Conservation (phyloP, 2,888 invertebrate species). For the Blastobasis adustella region DNA sequence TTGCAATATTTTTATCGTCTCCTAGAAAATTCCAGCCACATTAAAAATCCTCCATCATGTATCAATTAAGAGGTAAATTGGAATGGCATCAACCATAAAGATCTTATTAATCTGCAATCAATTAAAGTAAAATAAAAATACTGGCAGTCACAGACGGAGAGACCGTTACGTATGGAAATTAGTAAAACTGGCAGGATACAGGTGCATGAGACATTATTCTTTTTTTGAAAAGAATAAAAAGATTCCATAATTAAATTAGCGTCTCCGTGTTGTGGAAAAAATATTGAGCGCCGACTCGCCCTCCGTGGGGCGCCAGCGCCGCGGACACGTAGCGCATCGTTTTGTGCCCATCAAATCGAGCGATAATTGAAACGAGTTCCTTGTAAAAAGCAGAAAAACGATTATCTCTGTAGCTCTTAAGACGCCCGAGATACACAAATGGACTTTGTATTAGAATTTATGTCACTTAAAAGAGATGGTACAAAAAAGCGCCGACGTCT, state of each 20-base stretch:
- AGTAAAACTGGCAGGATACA: slow-evolving; percentile 57
- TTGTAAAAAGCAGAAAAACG: slow-evolving; percentile 74
- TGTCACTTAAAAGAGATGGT: slow-evolving; percentile 72
- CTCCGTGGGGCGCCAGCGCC: slow-evolving; percentile 62
- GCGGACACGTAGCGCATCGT: slow-evolving; percentile 62
- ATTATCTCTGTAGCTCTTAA: slow-evolving; percentile 73
- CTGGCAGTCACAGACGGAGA: slow-evolving; percentile 18
- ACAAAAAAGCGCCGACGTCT: slow-evolving; percentile 71
- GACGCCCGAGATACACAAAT: slow-evolving; percentile 74
- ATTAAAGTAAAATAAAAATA: not conserved
- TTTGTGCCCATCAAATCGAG: slow-evolving; percentile 69
- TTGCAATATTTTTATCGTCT: slow-evolving; percentile 1
- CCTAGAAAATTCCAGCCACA: not conserved
- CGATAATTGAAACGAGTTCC: slow-evolving; percentile 75
- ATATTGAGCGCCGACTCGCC: slow-evolving; percentile 43
- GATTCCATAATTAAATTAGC: slow-evolving; percentile 71
- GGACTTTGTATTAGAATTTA: slow-evolving; percentile 75
- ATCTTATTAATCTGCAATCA: not conserved
- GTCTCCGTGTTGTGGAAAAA: slow-evolving; percentile 56
- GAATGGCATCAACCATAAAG: not conserved
- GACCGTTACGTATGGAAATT: slow-evolving; percentile 52
- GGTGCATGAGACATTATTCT: slow-evolving; percentile 37
- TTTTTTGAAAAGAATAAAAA: slow-evolving; percentile 32
- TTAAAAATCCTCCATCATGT: not conserved
- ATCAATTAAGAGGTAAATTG: not conserved